Evolutionary conservation across 2,888 invertebrate genomes (phyloP), one percentile per base, ranked within the genome.

Genomic region (Mythimna pallens): DNA sequence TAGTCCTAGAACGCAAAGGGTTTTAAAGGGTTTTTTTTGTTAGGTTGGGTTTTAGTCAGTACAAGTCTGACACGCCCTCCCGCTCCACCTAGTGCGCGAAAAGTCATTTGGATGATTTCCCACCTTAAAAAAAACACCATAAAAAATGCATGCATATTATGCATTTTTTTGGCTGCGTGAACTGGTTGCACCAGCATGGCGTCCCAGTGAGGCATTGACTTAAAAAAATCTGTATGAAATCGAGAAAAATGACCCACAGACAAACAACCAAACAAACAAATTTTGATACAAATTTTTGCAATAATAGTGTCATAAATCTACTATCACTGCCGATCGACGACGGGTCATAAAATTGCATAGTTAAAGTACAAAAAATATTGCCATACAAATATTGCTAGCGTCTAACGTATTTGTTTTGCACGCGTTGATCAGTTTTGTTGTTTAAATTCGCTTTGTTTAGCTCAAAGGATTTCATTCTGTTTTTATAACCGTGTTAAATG

Each of bases 381-480:
- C 34, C 55, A n/a, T 36, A 8, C 57, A 81, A 87, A 88, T 83
- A 87, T 83, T 80, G 80, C 78, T 59, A 66, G 17, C 58, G 43
- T 76, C 72, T 73, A 83, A 87, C 86, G 82, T 73, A 70, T 81
- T 73, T 71, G 40, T 40, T n/a, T 55, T 58, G 65, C 50, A 70
- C 69, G 61, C 64, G 40, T 78, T 68, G 61, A 82, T 67, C 65
- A 78, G 65, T 73, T 73, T 63, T 52, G 70, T 65, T 55, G 66
- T 78, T 70, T 59, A 58, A 69, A 61, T 52, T 78, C 58, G 20
- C 30, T 81, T 81, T 82, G 80, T 82, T 61, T 73, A 68, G 67
- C 59, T 82, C 73, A 73, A 70, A 78, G 65, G 62, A 63, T 70
- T 78, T 63, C 57, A 82, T 78, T 65, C 3, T 9, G 50, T 78